Conservation (phyloP, 2,113 vertebrate species). For the Hippocampus zosterae region DNA sequence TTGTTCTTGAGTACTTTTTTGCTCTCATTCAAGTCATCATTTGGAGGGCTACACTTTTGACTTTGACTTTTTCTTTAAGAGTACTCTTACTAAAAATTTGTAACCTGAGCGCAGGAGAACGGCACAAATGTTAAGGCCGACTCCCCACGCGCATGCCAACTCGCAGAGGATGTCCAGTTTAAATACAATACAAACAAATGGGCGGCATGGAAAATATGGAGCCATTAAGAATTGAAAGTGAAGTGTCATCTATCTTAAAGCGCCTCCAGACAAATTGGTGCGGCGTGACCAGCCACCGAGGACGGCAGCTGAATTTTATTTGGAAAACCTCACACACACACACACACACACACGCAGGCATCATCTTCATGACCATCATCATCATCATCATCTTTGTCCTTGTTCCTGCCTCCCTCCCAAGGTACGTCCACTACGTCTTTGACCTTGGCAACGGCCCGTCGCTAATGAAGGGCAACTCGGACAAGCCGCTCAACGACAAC, state of each 20-base stretch:
- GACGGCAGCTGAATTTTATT: neutral
- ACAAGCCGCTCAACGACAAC: conserved; percentile 89
- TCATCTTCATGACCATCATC: neutral
- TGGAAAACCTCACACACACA: neutral
- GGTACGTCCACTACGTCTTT: conserved; percentile 91
- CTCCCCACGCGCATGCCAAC: neutral
- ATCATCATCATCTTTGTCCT: neutral
- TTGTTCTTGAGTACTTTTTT: too few relatives aligned
- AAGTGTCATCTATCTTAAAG: neutral
- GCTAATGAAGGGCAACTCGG: conserved; percentile 94
- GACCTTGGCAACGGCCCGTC: conserved; percentile 91
- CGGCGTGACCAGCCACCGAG: neutral
- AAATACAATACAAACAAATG: neutral
- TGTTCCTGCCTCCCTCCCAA: conserved; percentile 33
- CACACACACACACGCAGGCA: too few relatives aligned
- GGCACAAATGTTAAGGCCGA: neutral
- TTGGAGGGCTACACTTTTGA: too few relatives aligned
- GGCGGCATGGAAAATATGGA: neutral
- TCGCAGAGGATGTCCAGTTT: neutral
- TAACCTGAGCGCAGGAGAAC: neutral
- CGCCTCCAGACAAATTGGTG: conserved; percentile 3
- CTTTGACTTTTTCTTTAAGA: too few relatives aligned
- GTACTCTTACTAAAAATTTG: conserved; percentile 14
- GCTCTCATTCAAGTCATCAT: too few relatives aligned
- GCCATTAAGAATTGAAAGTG: neutral